Evolutionary conservation across 1,140 invertebrate genomes (phyloP).

Genomic region (Eulimnadia texana): DNA sequence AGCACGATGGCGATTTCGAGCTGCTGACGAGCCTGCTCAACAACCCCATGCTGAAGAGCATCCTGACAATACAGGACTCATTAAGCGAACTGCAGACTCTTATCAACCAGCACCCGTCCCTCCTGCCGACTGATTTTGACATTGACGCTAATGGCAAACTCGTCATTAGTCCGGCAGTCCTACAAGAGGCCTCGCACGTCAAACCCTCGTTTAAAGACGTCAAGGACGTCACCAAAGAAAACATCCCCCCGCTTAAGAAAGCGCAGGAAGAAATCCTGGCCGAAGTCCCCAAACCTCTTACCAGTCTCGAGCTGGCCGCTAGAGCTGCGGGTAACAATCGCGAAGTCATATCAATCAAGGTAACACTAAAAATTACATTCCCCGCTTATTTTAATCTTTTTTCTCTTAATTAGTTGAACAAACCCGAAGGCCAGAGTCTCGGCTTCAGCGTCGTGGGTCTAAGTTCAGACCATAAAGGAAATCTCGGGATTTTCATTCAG

Average conservation of each 20-base stretch:
- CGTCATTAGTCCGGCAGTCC: conserved; percentile 33
- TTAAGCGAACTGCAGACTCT: conserved; percentile 62
- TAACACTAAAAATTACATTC: conserved; percentile 22
- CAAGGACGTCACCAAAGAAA: neutral
- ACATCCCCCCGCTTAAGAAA: neutral
- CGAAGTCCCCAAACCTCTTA: neutral
- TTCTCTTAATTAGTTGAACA: conserved; percentile 38
- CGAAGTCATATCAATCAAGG: conserved; percentile 30
- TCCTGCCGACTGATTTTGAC: conserved; percentile 80
- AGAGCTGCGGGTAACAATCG: neutral
- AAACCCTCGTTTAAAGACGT: neutral
- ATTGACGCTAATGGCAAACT: conserved; percentile 51
- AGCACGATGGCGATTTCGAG: conserved; percentile 69
- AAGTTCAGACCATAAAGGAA: conserved; percentile 48
- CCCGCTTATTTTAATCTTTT: too few relatives aligned
- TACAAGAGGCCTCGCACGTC: conserved; percentile 12
- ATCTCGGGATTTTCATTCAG: conserved; percentile 60
- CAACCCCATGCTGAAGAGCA: conserved; percentile 80
- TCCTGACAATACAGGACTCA: conserved; percentile 50
- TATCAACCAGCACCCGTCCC: conserved; percentile 73
- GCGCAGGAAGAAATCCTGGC: neutral
- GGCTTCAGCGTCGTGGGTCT: conserved; percentile 63
- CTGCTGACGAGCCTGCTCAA: conserved; percentile 73
- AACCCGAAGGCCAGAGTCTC: conserved; percentile 54
- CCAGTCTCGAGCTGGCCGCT: neutral